Conservation (phyloP, 1,140 invertebrate species). For the Hycleus cichorii region DNA sequence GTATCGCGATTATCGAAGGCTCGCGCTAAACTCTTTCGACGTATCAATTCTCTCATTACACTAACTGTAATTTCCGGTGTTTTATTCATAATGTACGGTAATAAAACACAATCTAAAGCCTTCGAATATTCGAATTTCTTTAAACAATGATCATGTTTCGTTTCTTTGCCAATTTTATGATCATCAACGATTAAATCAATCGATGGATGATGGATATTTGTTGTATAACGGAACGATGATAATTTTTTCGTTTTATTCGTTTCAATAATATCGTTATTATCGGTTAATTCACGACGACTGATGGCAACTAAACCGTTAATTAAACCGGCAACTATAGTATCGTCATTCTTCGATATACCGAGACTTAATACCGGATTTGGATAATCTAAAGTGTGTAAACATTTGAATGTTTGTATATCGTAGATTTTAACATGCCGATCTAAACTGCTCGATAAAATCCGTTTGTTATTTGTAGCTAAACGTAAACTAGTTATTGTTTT, state of each 20-base stretch:
- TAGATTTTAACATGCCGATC: constrained; percentile 95
- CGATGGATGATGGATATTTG: constrained; percentile 44
- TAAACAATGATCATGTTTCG: constrained; percentile 62
- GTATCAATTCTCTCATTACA: constrained; percentile 76
- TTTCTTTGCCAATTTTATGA: constrained; percentile 39
- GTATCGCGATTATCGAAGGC: constrained; percentile 64
- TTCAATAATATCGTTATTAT: constrained; percentile 38
- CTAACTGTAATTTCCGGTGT: constrained; percentile 70
- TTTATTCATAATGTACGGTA: constrained; percentile 51
- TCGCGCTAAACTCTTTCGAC: constrained; percentile 61
- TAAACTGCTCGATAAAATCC: constrained; percentile 81
- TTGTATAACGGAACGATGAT: constrained; percentile 45
- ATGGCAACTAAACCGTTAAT: constrained; percentile 88
- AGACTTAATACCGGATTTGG: constrained; percentile 86
- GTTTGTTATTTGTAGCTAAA: constrained; percentile 69
- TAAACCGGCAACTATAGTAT: constrained; percentile 82
- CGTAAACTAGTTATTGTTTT: constrained; percentile 86
- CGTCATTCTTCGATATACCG: constrained; percentile 71
- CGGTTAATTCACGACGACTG: constrained; percentile 60
- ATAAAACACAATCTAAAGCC: constrained; percentile 68
- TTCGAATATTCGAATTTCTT: constrained; percentile 76
- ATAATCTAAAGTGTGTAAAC: constrained; percentile 82
- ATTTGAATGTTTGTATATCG: constrained; percentile 77
- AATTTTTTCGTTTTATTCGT: constrained; percentile 44
- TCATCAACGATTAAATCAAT: constrained; percentile 50